Evolutionary conservation across 1,140 invertebrate genomes (phyloP), one percentile per base, ranked within the genome.

Genomic region (Camponotus pennsylvanicus): DNA sequence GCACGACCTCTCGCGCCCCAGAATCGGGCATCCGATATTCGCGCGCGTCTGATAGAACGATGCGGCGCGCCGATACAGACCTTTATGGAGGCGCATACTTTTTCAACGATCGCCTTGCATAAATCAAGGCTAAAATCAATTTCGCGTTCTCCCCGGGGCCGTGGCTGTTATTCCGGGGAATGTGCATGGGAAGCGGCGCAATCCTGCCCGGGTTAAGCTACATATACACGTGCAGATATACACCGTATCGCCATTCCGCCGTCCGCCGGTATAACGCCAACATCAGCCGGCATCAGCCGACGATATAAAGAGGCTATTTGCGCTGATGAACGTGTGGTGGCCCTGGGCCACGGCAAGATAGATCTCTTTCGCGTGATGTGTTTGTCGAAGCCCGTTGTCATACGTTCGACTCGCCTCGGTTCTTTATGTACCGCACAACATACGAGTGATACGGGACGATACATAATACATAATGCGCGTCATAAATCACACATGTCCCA

Each of bases 81-180:
- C 73, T 85, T 85, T 87, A 77, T 69, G 80, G 61, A 21, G 57
- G 32, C 69, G 52, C 66, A 83, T 64, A 86, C 45, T 75, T 86
- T 78, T 83, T 55, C 83, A 40, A 61, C 61, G 76, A 91, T 88
- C 86, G 52, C 66, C 80, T 77, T 83, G 71, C 61, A 91, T 91
- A 91, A 89, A 91, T 89, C 88, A 91, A 61, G 52, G 52, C 37
- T 84, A 88, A 89, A 91, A 91, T 91, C 88, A 89, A 91, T 89
- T 91, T 88, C 77, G 77, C 73, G 77, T 91, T 90, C 89, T 83
- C 86, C 69, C 55, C 34, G 63, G 63, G 45, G 85, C 27, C 32
- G n/a, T 59, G 84, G 34, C 40, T 64, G 84, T 79, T 79, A 69
- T 79, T 59, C 75, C 52, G 52, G 13, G 49, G 45, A 40, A 64